Conservation (phyloP, 2,797 vertebrate genomes). For the Gymnothorax reevesii region DNA sequence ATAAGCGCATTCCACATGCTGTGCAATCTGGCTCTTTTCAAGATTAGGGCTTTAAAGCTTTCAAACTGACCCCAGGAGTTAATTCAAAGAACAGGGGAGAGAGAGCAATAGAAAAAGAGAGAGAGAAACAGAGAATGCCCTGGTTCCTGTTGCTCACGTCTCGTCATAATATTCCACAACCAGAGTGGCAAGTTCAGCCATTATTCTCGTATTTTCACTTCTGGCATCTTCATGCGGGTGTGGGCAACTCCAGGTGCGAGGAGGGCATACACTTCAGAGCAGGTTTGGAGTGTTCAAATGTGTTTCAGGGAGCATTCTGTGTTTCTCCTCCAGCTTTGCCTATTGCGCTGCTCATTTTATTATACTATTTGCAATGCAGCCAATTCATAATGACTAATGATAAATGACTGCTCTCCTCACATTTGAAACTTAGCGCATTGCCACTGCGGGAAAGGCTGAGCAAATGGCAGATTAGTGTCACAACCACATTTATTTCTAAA, state of each 20-base stretch:
- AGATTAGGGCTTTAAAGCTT: background rate
- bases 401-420: background rate
- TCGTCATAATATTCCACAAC: background rate
- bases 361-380: too few relatives aligned
- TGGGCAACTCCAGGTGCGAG: background rate
- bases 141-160: background rate
- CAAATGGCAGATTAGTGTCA: background rate
- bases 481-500: too few relatives aligned
- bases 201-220: background rate
- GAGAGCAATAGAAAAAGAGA: background rate
- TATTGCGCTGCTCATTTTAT: too few relatives aligned
- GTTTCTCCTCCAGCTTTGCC: too few relatives aligned
- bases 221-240: background rate
- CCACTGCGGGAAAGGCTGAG: background rate
- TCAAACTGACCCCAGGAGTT: background rate
- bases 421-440: background rate
- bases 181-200: background rate
- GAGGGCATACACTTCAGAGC: background rate
- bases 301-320: too few relatives aligned
- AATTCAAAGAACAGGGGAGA: background rate
- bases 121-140: background rate
- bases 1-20: background rate
- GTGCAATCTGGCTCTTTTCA: constrained; percentile 7
- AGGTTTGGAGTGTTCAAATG: too few relatives aligned
- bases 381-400: too few relatives aligned